Evolutionary conservation across 2,797 vertebrate genomes (phyloP).

Genomic region (Cyclura pinguis): DNA sequence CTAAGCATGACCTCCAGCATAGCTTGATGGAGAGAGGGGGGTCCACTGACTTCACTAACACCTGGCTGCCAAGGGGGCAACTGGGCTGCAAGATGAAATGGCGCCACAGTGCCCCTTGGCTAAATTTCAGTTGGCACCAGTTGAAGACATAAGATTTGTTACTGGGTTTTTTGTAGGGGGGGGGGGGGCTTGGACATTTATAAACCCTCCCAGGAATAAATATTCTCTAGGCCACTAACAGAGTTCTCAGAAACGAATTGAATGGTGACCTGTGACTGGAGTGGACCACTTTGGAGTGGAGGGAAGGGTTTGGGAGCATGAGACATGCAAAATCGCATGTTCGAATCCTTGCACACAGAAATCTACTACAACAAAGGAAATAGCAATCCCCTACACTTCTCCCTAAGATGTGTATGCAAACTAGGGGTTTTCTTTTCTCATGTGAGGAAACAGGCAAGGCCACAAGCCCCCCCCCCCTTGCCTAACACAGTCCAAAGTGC

Average conservation of each 20-base stretch:
- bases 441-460: too few relatives aligned
- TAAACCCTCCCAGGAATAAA: neutral
- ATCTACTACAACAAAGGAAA: neutral
- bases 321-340: too few relatives aligned
- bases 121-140: neutral
- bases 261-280: neutral
- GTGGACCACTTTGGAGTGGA: too few relatives aligned
- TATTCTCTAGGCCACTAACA: neutral
- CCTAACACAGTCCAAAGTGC: too few relatives aligned
- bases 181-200: neutral
- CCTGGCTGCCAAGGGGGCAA: neutral
- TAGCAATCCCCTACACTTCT: neutral
- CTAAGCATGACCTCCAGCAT: slow-evolving; percentile 47
- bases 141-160: neutral
- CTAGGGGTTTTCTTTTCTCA: too few relatives aligned
- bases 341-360: neutral
- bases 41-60: neutral
- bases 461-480: neutral
- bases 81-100: neutral
- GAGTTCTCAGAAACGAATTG: neutral
- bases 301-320: neutral
- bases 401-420: neutral
- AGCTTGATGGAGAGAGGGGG: neutral
- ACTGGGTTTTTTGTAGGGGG: neutral
- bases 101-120: too few relatives aligned